A percentile compares a stretch with the other conserved stretches of the same genome.
phyloP scores from a whole-genome alignment of 2,113 vertebrate species.

The Prietella phreatophila region DNA sequence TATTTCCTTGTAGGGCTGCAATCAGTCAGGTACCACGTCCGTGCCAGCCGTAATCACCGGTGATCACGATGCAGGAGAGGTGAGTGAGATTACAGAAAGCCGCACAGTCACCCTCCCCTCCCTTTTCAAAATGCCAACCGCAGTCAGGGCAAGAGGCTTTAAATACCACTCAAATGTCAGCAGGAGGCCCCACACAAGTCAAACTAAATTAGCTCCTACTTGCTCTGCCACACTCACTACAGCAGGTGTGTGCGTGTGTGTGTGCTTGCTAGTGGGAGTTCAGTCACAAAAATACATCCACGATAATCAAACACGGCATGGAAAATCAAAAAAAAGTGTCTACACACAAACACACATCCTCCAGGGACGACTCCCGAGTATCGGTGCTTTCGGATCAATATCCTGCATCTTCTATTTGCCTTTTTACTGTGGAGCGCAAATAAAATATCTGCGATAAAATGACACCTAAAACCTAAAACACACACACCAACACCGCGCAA shows the following conservation, averaged over 20 bases:
- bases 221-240: slow-evolving; percentile 50
- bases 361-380: background rate
- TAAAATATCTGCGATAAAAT: slow-evolving; percentile 30
- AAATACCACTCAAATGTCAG: slow-evolving; percentile 78
- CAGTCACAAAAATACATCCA: slow-evolving; percentile 16
- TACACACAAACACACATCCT: background rate
- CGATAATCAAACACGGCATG: slow-evolving; percentile 32
- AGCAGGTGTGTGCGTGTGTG: slow-evolving; percentile 3
- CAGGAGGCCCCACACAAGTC: slow-evolving; percentile 70
- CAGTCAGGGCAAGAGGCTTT: slow-evolving; percentile 66
- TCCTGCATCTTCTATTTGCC: slow-evolving; percentile 3
- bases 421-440: slow-evolving; percentile 23
- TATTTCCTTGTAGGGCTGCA: slow-evolving; percentile 43
- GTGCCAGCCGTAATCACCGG: slow-evolving; percentile 52
- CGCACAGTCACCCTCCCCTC: slow-evolving; percentile 53
- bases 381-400: slow-evolving; percentile 23
- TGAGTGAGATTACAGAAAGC: slow-evolving; percentile 57
- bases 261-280: background rate
- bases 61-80: slow-evolving; percentile 42
- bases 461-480: slow-evolving; percentile 29
- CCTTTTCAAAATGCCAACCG: slow-evolving; percentile 71
- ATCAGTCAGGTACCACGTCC: slow-evolving; percentile 44
- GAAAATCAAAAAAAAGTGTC: background rate
- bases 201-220: slow-evolving; percentile 71
- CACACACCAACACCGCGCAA: slow-evolving; percentile 18